Conservation (phyloP, 2,797 vertebrate genomes). For the Tarsius wallacei region DNA sequence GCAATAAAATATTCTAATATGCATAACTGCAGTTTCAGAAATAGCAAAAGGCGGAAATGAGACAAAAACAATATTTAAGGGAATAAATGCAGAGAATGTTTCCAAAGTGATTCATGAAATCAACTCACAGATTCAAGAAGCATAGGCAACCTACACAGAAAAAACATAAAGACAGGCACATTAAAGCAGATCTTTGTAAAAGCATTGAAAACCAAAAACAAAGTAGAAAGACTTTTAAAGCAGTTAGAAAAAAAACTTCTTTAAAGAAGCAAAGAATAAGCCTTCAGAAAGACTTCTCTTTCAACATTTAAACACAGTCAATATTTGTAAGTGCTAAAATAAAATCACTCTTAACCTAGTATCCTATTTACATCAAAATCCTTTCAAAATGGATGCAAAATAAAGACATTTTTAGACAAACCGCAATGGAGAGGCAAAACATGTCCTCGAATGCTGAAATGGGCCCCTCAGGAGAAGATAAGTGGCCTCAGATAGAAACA, state of each 20-base stretch:
- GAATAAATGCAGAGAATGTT: neutral
- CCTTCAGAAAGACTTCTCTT: neutral
- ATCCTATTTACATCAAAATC: neutral
- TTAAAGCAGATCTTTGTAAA: neutral
- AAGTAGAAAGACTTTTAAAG: neutral
- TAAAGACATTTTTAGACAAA: constrained; percentile 18
- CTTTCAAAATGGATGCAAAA: neutral
- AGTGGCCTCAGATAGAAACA: neutral
- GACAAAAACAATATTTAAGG: neutral
- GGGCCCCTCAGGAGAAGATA: neutral
- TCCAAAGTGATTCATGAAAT: neutral
- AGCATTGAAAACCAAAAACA: neutral
- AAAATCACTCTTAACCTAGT: neutral
- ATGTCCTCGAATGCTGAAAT: neutral
- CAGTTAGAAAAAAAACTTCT: neutral
- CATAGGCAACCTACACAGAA: neutral
- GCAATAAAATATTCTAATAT: neutral
- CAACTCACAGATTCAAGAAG: neutral
- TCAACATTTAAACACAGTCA: neutral
- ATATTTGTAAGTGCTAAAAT: neutral
- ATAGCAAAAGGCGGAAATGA: neutral
- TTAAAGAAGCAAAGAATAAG: neutral
- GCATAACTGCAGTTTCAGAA: neutral
- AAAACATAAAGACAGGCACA: neutral
- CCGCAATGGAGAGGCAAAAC: neutral